Evolutionary conservation across 2,113 vertebrate species (phyloP), one percentile per base, ranked within the genome.

Genomic region (Syngnathoides biaculeatus): DNA sequence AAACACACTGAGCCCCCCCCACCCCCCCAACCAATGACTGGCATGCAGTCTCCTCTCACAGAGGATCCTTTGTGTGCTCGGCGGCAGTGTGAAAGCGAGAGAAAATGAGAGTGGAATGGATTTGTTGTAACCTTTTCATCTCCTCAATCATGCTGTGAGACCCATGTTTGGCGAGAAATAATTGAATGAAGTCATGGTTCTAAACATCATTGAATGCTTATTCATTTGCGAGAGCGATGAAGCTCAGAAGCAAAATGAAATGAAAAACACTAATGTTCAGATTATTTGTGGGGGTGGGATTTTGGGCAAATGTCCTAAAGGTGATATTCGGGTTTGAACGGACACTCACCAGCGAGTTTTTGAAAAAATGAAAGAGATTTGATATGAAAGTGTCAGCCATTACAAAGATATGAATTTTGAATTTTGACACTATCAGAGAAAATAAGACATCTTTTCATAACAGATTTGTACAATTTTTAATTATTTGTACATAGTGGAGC

Each of bases 61-160:
- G 81, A 84, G 81, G 75, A 71, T 64, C 76, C 77, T 85, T 89
- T 88, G 86, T 89, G 68, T 74, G 69, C 64, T 58, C 68, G 64
- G 64, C 59, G 77, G 73, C 80, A 72, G 65, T 65, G 65, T 75
- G 75, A 87, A 82, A 82, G 82, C n/a, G 53, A 64, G 64, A 24
- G 59, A 81, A 80, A 82, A 79, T 64, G 59, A 64, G 64, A 78
- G 61, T 63, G 71, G 74, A 66, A 75, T 75, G 68, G 72, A 80
- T 89, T 80, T 71, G 77, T 85, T 83, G 75, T 84, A 65, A 48
- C 68, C 60, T 71, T 67, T 69, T 82, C 63, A 75, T 73, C 76
- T 82, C 69, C 52, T 82, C 72, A 17, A 67, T 71, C 55, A 24
- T 66, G 55, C 65, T 79, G 50, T 71, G 84, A 71, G 73, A 73